These are phyloP conservation scores for Chymomyza costata DNA, from an alignment of 1,140 invertebrate species.

Conservation along the genomic window DNA sequence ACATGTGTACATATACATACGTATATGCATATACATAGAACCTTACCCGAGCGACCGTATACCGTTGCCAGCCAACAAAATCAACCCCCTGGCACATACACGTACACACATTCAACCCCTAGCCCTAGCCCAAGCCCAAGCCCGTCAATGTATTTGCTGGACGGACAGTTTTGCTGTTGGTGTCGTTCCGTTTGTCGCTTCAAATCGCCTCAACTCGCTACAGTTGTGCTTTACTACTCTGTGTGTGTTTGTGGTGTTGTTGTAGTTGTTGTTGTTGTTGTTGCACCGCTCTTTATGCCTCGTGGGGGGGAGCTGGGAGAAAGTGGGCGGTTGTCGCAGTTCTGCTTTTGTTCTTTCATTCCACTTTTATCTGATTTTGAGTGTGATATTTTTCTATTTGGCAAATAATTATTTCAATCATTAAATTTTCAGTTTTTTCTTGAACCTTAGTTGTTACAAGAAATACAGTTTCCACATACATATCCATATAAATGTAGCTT, in stretches of 20 bases:
- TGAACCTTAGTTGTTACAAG: too few relatives aligned
- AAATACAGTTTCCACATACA: slow-evolving; percentile 27
- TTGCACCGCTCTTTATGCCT: too few relatives aligned
- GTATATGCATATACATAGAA: slow-evolving; percentile 23
- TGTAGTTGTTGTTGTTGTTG: slow-evolving; percentile 1
- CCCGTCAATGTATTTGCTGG: slow-evolving; percentile 45
- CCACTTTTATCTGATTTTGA: slow-evolving; percentile 18
- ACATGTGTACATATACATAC: too few relatives aligned
- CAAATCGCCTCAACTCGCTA: slow-evolving; percentile 43
- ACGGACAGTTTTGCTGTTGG: slow-evolving; percentile 10
- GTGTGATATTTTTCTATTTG: slow-evolving; percentile 13
- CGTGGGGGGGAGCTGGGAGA: too few relatives aligned
- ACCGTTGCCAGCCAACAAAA: slow-evolving; percentile 35
- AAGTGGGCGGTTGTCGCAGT: slow-evolving; percentile 22
- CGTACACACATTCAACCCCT: slow-evolving; percentile 30
- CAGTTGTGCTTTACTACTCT: slow-evolving; percentile 34
- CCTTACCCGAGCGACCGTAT: background rate
- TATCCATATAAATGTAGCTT: slow-evolving; percentile 7
- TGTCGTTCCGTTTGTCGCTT: slow-evolving; percentile 14
- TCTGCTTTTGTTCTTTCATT: slow-evolving; percentile 3
- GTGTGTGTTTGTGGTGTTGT: slow-evolving; percentile 1
- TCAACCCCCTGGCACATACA: slow-evolving; percentile 49
- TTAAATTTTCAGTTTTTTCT: slow-evolving; percentile 20
- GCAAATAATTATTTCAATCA: too few relatives aligned
- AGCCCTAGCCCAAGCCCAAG: slow-evolving; percentile 33